Conservation (phyloP, 2,797 vertebrate species). For the Clangula hyemalis region DNA sequence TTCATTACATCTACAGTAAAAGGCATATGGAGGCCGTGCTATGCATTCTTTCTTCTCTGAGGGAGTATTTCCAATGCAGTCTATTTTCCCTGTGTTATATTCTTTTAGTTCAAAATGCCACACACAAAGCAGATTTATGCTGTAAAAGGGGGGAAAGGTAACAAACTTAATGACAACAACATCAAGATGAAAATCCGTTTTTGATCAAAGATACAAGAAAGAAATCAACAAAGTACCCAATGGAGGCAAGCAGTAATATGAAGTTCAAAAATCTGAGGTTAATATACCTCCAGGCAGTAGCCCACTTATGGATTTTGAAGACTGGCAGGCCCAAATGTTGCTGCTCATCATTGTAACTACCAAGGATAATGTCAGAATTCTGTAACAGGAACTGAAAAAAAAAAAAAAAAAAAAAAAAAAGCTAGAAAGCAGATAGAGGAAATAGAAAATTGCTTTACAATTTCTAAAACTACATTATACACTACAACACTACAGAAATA, state of each 20-base stretch:
- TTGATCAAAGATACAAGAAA: neutral
- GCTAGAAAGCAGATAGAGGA: neutral
- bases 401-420: neutral
- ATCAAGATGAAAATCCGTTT: slow-evolving; percentile 1
- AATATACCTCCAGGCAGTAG: slow-evolving; percentile 4
- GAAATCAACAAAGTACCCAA: neutral
- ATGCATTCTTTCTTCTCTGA: neutral
- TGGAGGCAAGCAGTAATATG: neutral
- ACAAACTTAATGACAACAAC: neutral
- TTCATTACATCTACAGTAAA: neutral
- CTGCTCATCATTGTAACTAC: neutral
- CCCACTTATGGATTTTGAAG: neutral
- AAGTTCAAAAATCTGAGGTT: slow-evolving; percentile 13
- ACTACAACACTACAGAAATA: neutral
- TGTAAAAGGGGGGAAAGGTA: neutral
- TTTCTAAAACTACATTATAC: neutral
- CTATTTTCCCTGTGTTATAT: neutral
- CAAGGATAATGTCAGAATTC: neutral
- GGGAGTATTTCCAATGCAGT: neutral
- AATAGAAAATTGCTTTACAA: neutral
- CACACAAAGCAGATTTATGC: neutral
- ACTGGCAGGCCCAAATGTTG: neutral
- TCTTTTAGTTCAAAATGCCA: slow-evolving; percentile 1
- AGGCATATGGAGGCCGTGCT: neutral
- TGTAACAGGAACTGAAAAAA: neutral